phyloP scores from a whole-genome alignment of 2,113 vertebrate species.

The Thomomys bottae region DNA sequence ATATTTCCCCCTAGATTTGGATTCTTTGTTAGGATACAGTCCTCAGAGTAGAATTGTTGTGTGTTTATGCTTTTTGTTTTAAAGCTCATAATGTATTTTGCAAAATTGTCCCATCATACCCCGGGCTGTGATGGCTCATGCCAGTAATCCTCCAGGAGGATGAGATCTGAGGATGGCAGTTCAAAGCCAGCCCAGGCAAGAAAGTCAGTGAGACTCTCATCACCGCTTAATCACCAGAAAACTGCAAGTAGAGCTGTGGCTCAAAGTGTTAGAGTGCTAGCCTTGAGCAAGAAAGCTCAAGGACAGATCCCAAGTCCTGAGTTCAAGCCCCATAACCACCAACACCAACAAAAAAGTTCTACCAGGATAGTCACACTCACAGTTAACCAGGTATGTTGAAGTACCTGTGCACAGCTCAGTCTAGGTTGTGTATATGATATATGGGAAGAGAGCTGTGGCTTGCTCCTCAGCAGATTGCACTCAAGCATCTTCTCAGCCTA shows the following conservation, averaged over 20 bases:
- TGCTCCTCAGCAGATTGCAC: neutral
- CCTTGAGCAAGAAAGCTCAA: no score
- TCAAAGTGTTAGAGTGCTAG: no score
- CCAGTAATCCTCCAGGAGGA: no score
- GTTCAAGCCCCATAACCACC: no score
- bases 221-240: no score
- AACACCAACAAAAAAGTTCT: no score
- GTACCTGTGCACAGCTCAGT: neutral
- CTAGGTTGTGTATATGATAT: neutral
- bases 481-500: neutral
- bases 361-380: neutral
- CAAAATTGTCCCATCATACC: neutral
- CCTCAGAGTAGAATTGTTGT: constrained; percentile 1
- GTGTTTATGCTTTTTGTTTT: neutral
- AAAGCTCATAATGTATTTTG: neutral
- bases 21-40: constrained; percentile 22
- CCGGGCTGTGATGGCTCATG: no score
- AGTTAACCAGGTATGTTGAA: neutral
- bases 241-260: no score
- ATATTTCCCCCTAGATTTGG: neutral
- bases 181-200: no score
- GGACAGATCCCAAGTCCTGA: no score
- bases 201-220: no score
- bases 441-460: neutral
- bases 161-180: no score